These are phyloP conservation scores for Phrynocephalus forsythii DNA, from an alignment of 2,797 vertebrate genomes.

Conservation along the genomic window DNA sequence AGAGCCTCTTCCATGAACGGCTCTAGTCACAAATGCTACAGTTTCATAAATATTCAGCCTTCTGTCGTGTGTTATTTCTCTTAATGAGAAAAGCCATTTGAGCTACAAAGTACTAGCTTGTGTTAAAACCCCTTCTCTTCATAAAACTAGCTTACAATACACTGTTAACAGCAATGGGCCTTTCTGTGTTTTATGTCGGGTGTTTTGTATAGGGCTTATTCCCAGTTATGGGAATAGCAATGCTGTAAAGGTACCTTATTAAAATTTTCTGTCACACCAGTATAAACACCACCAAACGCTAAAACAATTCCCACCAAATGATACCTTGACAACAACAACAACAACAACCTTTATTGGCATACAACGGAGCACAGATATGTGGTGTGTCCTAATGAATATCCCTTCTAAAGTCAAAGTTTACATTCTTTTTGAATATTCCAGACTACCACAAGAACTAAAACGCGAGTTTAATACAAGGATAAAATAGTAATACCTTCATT, in stretches of 20 bases:
- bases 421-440: too few species aligned
- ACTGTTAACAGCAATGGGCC: neutral
- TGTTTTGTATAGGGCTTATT: neutral
- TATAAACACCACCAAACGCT: conserved; percentile 31
- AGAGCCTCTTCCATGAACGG: conserved; percentile 12
- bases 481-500: too few species aligned
- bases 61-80: neutral
- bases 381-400: too few species aligned
- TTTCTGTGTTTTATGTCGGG: neutral
- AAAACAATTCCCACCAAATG: conserved; percentile 19
- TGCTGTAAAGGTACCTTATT: neutral
- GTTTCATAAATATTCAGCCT: conserved; percentile 9
- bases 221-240: neutral
- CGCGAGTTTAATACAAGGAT: too few species aligned
- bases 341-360: too few species aligned
- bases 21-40: neutral
- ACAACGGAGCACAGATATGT: too few species aligned
- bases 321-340: too few species aligned
- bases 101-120: conserved; percentile 4
- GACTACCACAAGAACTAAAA: too few species aligned
- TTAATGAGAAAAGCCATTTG: neutral
- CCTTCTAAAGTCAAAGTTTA: too few species aligned
- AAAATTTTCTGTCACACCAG: neutral
- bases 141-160: neutral
- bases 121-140: conserved; percentile 20